These are phyloP conservation scores for Anoplophora glabripennis DNA, from an alignment of 1,140 invertebrate species.

Conservation along the genomic window DNA sequence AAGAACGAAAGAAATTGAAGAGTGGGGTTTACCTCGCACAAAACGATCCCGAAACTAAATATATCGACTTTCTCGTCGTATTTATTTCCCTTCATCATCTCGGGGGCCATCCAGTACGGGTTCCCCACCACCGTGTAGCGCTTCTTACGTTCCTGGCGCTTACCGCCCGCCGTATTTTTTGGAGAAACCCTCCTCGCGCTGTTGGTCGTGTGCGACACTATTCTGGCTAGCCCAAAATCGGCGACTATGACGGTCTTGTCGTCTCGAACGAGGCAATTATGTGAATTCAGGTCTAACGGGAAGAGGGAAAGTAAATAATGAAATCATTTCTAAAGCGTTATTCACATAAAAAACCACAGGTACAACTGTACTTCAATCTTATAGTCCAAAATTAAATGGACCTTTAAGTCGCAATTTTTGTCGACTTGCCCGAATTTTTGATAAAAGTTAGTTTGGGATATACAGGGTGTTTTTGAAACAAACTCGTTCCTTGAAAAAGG, in stretches of 20 bases:
- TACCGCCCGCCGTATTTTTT: slow-evolving; percentile 37
- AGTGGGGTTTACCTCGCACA: slow-evolving; percentile 75
- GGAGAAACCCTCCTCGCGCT: slow-evolving; percentile 43
- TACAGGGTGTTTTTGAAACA: no score
- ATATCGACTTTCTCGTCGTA: slow-evolving; percentile 97
- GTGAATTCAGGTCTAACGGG: slow-evolving; percentile 90
- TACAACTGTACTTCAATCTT: no score
- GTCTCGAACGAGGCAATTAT: slow-evolving; percentile 86
- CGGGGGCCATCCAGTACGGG: slow-evolving; percentile 98
- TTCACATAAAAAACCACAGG: no score
- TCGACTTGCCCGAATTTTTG: no score
- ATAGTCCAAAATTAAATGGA: no score
- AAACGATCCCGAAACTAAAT: slow-evolving; percentile 94
- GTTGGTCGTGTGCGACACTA: slow-evolving; percentile 65
- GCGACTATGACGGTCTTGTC: slow-evolving; percentile 90
- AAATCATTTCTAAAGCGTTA: no score
- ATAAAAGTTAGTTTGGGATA: no score
- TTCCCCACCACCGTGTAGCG: slow-evolving; percentile 84
- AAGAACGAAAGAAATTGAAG: neutral
- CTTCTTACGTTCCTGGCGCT: slow-evolving; percentile 63
- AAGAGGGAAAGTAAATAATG: neutral
- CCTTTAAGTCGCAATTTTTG: no score
- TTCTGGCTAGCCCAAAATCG: slow-evolving; percentile 90
- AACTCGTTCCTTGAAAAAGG: no score
- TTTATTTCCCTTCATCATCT: slow-evolving; percentile 94